phyloP scores from a whole-genome alignment of 2,797 vertebrate species.

The Scleropages formosus region DNA sequence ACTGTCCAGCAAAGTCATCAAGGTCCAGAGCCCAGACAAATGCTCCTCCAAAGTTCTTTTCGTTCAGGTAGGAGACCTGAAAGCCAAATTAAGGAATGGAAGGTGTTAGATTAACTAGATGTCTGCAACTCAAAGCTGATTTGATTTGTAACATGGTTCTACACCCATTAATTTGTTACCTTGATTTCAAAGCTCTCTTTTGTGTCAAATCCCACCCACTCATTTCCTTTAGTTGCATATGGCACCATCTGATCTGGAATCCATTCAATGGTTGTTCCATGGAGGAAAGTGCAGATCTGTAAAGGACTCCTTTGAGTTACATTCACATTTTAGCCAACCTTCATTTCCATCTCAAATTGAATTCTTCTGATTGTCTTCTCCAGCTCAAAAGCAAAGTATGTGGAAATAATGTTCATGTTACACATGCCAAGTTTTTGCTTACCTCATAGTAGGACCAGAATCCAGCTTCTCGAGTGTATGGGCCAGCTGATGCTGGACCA shows the following conservation, averaged over 20 bases:
- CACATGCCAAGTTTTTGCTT: constrained; percentile 19
- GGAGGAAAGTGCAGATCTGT: constrained; percentile 71
- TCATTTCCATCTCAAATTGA: background rate
- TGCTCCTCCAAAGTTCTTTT: constrained; percentile 50
- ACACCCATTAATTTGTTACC: constrained; percentile 51
- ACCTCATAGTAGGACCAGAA: constrained; percentile 78
- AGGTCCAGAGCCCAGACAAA: constrained; percentile 60
- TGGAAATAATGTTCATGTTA: background rate
- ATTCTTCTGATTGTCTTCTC: too few species aligned
- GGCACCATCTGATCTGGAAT: constrained; percentile 66
- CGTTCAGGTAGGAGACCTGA: constrained; percentile 55
- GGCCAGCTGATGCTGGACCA: constrained; percentile 63
- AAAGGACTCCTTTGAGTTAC: background rate
- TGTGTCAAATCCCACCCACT: constrained; percentile 79
- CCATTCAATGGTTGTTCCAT: constrained; percentile 63
- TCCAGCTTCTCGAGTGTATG: constrained; percentile 69
- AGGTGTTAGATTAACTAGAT: background rate
- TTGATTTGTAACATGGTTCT: background rate
- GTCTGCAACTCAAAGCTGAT: background rate
- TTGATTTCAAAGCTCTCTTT: constrained; percentile 68
- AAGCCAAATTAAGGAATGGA: background rate
- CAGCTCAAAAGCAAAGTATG: background rate
- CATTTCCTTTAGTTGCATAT: constrained; percentile 63
- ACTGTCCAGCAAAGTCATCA: constrained; percentile 62
- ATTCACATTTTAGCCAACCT: background rate